Base-by-base conservation (phyloP, 2,797 vertebrate genomes). In the Takifugu ocellatus region DNA sequence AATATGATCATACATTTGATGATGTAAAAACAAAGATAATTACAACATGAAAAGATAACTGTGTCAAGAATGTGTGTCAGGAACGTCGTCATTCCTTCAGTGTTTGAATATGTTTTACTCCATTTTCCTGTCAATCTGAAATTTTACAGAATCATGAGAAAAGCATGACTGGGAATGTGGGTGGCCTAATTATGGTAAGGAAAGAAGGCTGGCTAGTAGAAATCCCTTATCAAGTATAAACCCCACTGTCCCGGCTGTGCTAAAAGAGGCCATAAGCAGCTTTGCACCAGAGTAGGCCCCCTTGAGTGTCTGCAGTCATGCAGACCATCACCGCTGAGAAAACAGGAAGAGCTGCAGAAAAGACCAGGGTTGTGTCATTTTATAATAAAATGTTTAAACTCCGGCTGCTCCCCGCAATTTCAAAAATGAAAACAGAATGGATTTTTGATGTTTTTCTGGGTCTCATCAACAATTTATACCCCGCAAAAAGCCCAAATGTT, bases 141-240 rank as follows among this genome's bases (percentile, higher is more conserved):
- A 77, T 72, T 47, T 52, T 56, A 59, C 42, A 57, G n/a, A 57
- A 70, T 66, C 75, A 63, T 82, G 63, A 68, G 56, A 74, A 55
- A 65, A 68, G 24, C 83, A 87, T 88, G 87, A 84, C 74, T 71
- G 70, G 74, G 75, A 81, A 82, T 85, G 88, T 87, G 90, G 88
- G 87, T 90, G 90, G 89, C 86, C 88, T 89, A 89, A 88, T 90
- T 90, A 89, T 75, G 70, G 80, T 42, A 45, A 59, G 53, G 63
- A 80, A 74, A 82, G 64, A 73, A 61, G 72, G 59, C 70, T 80
- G 76, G 79, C 77, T 68, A 66, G 75, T 72, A 84, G 81, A 88
- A 90, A 88, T 88, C 81, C 85, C 84, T 74, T 76, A 67, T 82
- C 72, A 73, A 78, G 74, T 70, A 60, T 73, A 79, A 81, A 80